Base-by-base conservation (phyloP, 2,113 vertebrate genomes). In the Tupaia chinensis region DNA sequence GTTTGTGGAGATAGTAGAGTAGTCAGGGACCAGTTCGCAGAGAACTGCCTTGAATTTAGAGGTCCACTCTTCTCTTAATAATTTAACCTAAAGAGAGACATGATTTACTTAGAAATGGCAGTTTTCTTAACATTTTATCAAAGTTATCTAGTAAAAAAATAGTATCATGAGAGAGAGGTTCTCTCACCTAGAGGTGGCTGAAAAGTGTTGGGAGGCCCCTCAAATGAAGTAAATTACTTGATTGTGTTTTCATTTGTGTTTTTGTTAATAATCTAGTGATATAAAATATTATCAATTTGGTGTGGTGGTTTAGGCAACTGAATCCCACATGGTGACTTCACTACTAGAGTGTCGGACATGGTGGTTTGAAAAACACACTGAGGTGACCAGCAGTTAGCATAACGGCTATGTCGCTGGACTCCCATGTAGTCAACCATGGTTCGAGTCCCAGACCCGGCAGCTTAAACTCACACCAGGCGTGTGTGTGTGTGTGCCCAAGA, bases 111-210 rank as follows among this genome's bases (percentile, higher is more conserved):
- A 69, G 4, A 82, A 90, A 84, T n/a, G 56, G 25, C 0, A 61
- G 20, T 83, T 94, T 89, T 65, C 44, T 91, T 82, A 81, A 83
- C 83, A 95, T 65, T 79, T 91, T 80, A 56, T 15, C 9, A 84
- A 80, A 73, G 1, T 22, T 63, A 80, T 7, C 12, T 34, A 89
- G 56, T 66, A 83, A 94, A 54, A 23, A 32, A 32, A 32, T 32
- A 32, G 32, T 32, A 32, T 32, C 32, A 32, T 32, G 32, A 32
- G 32, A 32, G 32, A 32, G 32, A 96, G 2, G 12, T 70, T 89
- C 12, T 89, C 2, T 80, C n/a, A 54, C 44, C 44, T 3, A 61
- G 56, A 77, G 27, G 23, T 72, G 3, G 19, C 79, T 15, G 14
- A 72, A 69, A 87, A 83, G 12, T 73, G 22, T 79, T 60, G 60